Percentiles rank a stretch among this genome's conserved stretches.
phyloP scores from a whole-genome alignment of 1,140 invertebrate species.

The Drosophila fuyamai region DNA sequence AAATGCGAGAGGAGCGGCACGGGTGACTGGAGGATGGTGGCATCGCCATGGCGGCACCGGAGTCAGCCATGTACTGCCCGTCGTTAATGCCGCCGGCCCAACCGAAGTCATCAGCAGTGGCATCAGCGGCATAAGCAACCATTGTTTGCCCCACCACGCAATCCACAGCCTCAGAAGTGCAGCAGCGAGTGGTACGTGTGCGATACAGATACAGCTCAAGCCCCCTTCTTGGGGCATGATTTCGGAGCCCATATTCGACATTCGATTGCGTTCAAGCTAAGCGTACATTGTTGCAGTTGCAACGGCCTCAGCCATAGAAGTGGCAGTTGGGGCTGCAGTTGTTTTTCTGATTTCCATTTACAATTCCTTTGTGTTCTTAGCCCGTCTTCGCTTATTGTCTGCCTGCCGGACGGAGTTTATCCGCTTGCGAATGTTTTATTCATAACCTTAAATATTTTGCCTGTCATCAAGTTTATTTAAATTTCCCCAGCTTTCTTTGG shows the following conservation, averaged over 20 bases:
- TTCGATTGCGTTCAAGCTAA: conserved; percentile 44
- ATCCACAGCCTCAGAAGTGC: conserved; percentile 26
- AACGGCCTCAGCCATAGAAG: background rate
- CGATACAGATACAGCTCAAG: conserved; percentile 25
- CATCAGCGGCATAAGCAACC: conserved; percentile 54
- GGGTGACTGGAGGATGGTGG: conserved; percentile 25
- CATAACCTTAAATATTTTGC: conserved; percentile 71
- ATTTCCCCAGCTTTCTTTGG: conserved; percentile 38
- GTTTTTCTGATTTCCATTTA: conserved; percentile 52
- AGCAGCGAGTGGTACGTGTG: conserved; percentile 6
- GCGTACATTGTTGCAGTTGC: conserved; percentile 9
- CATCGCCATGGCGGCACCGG: conserved; percentile 60
- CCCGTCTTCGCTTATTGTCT: conserved; percentile 48
- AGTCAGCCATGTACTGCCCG: conserved; percentile 56
- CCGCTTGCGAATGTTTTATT: conserved; percentile 73
- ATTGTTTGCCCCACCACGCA: conserved; percentile 70
- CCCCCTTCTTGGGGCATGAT: conserved; percentile 2
- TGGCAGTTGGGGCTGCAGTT: conserved; percentile 26
- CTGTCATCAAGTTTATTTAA: conserved; percentile 57
- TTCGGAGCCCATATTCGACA: conserved; percentile 59
- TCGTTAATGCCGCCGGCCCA: conserved; percentile 52
- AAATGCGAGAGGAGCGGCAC: conserved; percentile 22
- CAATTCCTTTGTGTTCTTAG: conserved; percentile 65
- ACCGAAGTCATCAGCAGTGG: conserved; percentile 62
- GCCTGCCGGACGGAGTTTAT: conserved; percentile 60